Base-by-base conservation (phyloP, 2,888 invertebrate species). In the Thelaira solivaga region DNA sequence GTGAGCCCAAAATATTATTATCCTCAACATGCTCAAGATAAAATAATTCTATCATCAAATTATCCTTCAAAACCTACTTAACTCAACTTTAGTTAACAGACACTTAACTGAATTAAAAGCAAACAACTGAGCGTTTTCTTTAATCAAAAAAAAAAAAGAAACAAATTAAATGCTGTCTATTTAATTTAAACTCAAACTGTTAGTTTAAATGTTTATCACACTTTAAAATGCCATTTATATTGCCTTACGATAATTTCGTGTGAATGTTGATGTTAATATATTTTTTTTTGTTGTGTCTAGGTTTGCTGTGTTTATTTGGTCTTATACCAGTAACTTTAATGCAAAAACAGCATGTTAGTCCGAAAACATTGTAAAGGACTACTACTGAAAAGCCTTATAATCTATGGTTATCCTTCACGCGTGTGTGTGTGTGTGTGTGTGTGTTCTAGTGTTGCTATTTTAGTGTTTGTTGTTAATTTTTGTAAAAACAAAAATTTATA, bases 171-270 rank as follows among this genome's bases (percentile, higher is more conserved):
- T 11, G 18, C 0, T 2, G 45, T 13, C 0, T 24, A 11, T 24
- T 26, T 4, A 47, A 2, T 36, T 45, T 6, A 47, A 5, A 0
- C 18, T 10, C 20, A 3, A 1, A 62, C 51, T 53, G 45, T 62
- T 1, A 39, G 0, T 1, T 43, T 16, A 2, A 31, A 29, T 49
- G n/a, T 61, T 51, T 61, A 45, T 59, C 7, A 59, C 34, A 36
- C 16, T 51, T 59, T 2, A 51, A 65, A 55, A 41, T 57, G 36
- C 20, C 55, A 64, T 47, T 49, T 55, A 57, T 61, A 43, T 68
- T 62, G 24, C 62, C 72, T 68, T 68, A 68, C 62, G 67, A 49
- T 62, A 65, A 77, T 72, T 72, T 77, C 62, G 62, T 77, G 67
- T 67, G 49, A 73, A 62, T 68, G 26, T 49, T 43, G 29, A 31